Percentiles rank a stretch among this genome's conserved stretches.
These are phyloP conservation scores for Dendrolimus pini DNA, from an alignment of 2,888 invertebrate species.

Conservation along the genomic window DNA sequence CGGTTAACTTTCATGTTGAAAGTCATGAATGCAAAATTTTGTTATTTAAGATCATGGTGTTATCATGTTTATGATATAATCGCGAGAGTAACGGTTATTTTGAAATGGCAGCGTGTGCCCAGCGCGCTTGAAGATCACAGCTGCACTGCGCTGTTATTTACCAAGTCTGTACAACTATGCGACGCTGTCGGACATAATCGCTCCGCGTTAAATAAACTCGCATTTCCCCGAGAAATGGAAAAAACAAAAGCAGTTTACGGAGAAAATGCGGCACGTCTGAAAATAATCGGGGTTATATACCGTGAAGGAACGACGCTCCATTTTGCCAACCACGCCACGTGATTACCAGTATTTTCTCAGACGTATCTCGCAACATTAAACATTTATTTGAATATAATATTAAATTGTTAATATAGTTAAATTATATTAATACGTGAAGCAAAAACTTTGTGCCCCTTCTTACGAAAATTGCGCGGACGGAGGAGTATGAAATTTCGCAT, in stretches of 20 bases:
- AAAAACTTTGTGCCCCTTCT: too few relatives aligned
- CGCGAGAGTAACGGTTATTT: slow-evolving; percentile 19
- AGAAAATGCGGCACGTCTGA: slow-evolving; percentile 58
- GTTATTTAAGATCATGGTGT: slow-evolving; percentile 8
- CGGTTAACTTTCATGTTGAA: slow-evolving; percentile 55
- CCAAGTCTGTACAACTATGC: neutral
- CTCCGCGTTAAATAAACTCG: slow-evolving; percentile 58
- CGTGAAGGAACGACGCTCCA: slow-evolving; percentile 26
- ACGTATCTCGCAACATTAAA: neutral
- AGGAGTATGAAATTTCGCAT: too few relatives aligned
- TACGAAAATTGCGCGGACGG: too few relatives aligned
- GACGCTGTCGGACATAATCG: slow-evolving; percentile 40
- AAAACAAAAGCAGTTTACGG: slow-evolving; percentile 54
- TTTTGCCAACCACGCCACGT: slow-evolving; percentile 17
- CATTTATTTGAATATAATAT: too few relatives aligned
- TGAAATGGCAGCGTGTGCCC: slow-evolving; percentile 27
- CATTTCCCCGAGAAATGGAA: slow-evolving; percentile 65
- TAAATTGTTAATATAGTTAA: too few relatives aligned
- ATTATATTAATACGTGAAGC: too few relatives aligned
- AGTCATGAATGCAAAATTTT: slow-evolving; percentile 50
- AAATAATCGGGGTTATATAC: slow-evolving; percentile 53
- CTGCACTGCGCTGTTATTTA: slow-evolving; percentile 39
- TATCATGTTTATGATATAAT: slow-evolving; percentile 25
- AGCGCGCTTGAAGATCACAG: slow-evolving; percentile 42
- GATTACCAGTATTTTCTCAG: neutral